A percentile compares a stretch with the other conserved stretches of the same genome.
Evolutionary conservation across 2,113 vertebrate species (phyloP).

Genomic region (Anguilla japonica): DNA sequence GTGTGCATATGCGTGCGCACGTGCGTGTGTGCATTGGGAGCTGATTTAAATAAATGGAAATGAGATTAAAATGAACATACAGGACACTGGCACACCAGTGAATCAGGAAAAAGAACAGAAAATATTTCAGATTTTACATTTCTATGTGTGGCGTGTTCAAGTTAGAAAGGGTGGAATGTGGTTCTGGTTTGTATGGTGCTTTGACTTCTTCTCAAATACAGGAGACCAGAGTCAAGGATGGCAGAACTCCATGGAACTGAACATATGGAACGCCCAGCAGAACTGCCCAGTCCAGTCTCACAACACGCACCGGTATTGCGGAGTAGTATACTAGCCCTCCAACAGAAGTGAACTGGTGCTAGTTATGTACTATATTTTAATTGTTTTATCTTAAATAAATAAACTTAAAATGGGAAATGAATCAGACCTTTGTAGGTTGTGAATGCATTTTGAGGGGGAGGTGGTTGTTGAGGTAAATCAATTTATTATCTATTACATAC

Average conservation of each 20-base stretch:
- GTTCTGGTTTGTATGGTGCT: not conserved
- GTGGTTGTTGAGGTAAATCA: not conserved
- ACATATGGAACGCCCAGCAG: not conserved
- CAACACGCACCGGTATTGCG: not conserved
- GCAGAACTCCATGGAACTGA: not conserved
- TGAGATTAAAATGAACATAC: not conserved
- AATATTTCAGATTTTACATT: not conserved
- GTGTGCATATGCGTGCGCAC: not conserved
- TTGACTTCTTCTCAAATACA: not conserved
- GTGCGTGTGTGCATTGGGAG: not conserved
- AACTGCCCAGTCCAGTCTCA: not conserved
- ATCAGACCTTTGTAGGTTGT: not conserved
- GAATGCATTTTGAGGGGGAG: not conserved
- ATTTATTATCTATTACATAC: not conserved
- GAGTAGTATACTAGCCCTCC: not conserved
- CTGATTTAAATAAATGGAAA: conserved; percentile 1
- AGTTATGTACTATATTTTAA: not conserved
- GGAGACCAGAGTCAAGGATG: not conserved
- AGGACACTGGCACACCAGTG: not conserved
- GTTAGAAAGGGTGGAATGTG: not conserved
- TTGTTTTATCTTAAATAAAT: not conserved
- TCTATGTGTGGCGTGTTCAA: not conserved
- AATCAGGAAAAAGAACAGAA: not conserved
- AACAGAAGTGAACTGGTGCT: not conserved
- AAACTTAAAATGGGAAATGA: not conserved